Base-by-base conservation (phyloP, 2,888 invertebrate species). In the Thyatira batis region DNA sequence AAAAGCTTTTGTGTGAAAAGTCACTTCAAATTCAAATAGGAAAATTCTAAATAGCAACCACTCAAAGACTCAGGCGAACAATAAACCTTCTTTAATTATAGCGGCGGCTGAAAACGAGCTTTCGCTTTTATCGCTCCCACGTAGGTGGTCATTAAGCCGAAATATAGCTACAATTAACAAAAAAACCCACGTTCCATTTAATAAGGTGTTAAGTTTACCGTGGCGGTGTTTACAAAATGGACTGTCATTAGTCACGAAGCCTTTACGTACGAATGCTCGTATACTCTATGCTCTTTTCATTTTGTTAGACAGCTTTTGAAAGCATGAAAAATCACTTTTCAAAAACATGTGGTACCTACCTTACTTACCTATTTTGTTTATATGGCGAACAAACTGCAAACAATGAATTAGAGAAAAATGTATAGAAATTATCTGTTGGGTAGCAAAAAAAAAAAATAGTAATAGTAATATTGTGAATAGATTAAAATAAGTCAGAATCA, bases 111-210 rank as follows among this genome's bases (percentile, higher is more conserved):
- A 67, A 73, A 83, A 82, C 78, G 83, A 81, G 84, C 82, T 80
- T 82, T 79, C 68, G 73, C 86, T 82, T 85, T 89, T 86, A 89
- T 83, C 87, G 85, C 75, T 63, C 74, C 74, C 75, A 73, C 80
- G 84, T 87, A 85, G 82, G 82, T 80, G 78, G 83, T 76, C 83
- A 76, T 89, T 91, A 85, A 79, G 80, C 80, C 83, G 74, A 88
- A 88, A 89, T 88, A 88, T 84, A 78, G 84, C 80, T 75, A 76
- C 84, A 85, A 90, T 90, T 89, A 90, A 84, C 87, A 86, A 89
- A 89, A 84, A 91, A 88, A 86, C 80, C 84, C 79, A 77, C 82
- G 80, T 80, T 63, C 69, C 73, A 65, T 78, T 88, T 89, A 87
- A 90, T 87, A 87, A 86, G 85, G 89, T 89, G 88, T 87, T 87